Conservation (phyloP, 2,797 vertebrate species). For the Rhabdophis nuchalis region DNA sequence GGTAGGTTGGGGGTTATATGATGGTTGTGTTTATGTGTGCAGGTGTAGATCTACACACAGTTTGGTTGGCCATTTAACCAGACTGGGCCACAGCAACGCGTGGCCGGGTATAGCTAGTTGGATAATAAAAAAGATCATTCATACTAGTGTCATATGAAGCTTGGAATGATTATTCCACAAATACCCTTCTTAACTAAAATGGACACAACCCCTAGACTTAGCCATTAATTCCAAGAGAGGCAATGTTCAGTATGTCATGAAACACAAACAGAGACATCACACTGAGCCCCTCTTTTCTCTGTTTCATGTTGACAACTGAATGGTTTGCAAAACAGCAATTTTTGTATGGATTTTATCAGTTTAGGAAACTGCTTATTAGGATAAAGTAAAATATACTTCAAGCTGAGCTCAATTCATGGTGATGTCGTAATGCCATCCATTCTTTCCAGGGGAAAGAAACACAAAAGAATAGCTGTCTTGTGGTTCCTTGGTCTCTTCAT, state of each 20-base stretch:
- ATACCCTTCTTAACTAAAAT: background rate
- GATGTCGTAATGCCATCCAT: background rate
- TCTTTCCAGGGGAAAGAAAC: background rate
- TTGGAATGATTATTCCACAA: background rate
- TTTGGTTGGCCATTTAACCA: too few relatives aligned
- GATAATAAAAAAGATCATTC: background rate
- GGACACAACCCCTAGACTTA: background rate
- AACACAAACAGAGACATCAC: background rate
- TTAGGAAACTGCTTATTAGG: background rate
- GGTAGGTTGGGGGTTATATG: too few relatives aligned
- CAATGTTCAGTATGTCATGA: background rate
- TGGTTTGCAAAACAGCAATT: background rate
- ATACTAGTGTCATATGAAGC: background rate
- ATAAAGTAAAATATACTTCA: background rate
- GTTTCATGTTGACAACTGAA: background rate
- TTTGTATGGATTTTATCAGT: background rate
- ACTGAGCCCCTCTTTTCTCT: background rate
- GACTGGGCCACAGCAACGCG: too few relatives aligned
- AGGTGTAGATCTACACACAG: too few relatives aligned
- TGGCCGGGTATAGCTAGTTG: too few relatives aligned
- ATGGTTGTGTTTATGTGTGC: too few relatives aligned
- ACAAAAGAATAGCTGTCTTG: background rate
- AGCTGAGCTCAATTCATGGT: background rate
- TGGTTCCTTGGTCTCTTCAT: background rate
- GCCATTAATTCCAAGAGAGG: background rate